A percentile compares a stretch with the other conserved stretches of the same genome.
Evolutionary conservation across 2,888 invertebrate species (phyloP).

Genomic region (Sphaerophoria taeniata): DNA sequence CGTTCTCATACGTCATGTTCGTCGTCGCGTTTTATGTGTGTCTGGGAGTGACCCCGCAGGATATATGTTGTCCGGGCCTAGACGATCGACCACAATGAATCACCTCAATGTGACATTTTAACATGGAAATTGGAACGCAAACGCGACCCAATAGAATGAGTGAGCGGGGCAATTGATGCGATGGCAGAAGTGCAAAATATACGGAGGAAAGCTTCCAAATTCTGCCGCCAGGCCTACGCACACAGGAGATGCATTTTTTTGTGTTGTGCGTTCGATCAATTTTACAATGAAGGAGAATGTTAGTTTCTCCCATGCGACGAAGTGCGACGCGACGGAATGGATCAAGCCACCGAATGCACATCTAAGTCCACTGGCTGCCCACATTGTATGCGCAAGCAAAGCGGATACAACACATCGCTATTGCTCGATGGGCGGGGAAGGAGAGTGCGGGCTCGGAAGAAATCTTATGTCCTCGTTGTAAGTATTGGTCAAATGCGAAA

Average conservation of each 20-base stretch:
- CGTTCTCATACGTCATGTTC: too few species aligned
- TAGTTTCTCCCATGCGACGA: conserved; percentile 38
- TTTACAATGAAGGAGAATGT: conserved; percentile 67
- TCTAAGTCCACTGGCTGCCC: conserved; percentile 51
- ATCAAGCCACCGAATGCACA: conserved; percentile 34
- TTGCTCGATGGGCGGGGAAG: neutral
- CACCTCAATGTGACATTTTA: conserved; percentile 75
- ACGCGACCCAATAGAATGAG: conserved; percentile 21
- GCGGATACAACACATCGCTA: conserved; percentile 66
- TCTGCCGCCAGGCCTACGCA: conserved; percentile 61
- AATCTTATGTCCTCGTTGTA: conserved; percentile 69
- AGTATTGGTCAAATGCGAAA: conserved; percentile 76
- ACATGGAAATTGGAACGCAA: conserved; percentile 75
- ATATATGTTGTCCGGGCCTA: conserved; percentile 53
- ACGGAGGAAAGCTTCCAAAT: conserved; percentile 51
- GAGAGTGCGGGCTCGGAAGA: conserved; percentile 13
- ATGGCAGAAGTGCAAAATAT: conserved; percentile 47
- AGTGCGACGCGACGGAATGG: neutral
- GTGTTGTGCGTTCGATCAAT: conserved; percentile 13
- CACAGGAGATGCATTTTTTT: conserved; percentile 26
- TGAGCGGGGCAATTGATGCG: conserved; percentile 9
- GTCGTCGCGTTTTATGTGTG: conserved; percentile 34
- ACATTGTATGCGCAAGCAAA: conserved; percentile 55
- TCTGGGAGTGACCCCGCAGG: conserved; percentile 66
- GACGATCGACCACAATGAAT: conserved; percentile 68